Evolutionary conservation across 1,140 invertebrate species (phyloP).

Genomic region (Drosophila setifemur): DNA sequence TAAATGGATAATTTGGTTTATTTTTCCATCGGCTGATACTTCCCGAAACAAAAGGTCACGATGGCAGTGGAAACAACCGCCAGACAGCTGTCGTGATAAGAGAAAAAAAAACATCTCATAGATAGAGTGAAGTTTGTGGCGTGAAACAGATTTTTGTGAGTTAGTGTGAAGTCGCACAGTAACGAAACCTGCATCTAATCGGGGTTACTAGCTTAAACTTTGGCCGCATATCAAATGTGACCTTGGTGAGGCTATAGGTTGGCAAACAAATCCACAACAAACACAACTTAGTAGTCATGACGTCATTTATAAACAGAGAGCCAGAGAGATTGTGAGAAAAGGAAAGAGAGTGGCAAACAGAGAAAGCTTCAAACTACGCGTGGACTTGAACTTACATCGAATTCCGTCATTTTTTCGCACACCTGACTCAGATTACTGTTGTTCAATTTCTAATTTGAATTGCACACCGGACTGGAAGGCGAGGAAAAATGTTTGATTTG

Average conservation of each 20-base stretch:
- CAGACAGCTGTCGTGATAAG: conserved; percentile 15
- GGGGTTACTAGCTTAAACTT: conserved; percentile 26
- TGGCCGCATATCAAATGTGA: conserved; percentile 12
- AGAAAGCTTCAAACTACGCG: background rate
- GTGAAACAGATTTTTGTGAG: background rate
- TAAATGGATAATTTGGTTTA: background rate
- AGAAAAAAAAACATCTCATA: conserved; percentile 2
- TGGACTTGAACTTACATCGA: conserved; percentile 59
- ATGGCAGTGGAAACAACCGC: conserved; percentile 28
- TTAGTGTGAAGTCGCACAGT: background rate
- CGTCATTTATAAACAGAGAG: conserved; percentile 65
- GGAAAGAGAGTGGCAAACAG: background rate
- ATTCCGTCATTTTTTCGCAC: conserved; percentile 50
- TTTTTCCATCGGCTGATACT: background rate
- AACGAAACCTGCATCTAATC: conserved; percentile 14
- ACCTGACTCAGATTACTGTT: conserved; percentile 22
- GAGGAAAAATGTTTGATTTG: conserved; percentile 26
- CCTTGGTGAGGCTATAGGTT: conserved; percentile 11
- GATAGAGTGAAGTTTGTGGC: background rate
- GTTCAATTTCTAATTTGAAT: conserved; percentile 55
- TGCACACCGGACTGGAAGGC: conserved; percentile 42
- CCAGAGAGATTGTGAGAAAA: background rate
- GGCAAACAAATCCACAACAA: background rate
- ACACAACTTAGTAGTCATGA: conserved; percentile 37
- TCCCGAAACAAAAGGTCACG: conserved; percentile 23